A percentile compares a stretch with the other conserved stretches of the same genome.
Conservation (phyloP, 1,140 invertebrate species). For the Propsilocerus akamusi region DNA sequence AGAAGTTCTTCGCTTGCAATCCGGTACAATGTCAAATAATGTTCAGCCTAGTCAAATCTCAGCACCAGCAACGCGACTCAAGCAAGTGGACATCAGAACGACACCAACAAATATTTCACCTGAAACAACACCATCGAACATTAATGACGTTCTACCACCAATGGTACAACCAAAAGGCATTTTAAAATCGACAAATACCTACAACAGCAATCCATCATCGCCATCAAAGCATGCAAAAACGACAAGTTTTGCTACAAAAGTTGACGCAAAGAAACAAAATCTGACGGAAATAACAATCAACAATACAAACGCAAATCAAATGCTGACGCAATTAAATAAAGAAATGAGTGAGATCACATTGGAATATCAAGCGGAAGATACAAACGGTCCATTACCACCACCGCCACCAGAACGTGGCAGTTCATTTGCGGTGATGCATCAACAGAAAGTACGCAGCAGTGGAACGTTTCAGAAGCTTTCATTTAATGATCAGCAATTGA, state of each 20-base stretch:
- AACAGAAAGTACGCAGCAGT: constrained; percentile 20
- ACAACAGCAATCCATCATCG: constrained; percentile 18
- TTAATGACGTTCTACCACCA: too few relatives aligned
- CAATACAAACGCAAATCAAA: constrained; percentile 1
- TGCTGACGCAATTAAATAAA: constrained; percentile 1
- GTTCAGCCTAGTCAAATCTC: constrained; percentile 17
- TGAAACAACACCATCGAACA: neutral
- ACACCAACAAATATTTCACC: constrained; percentile 8
- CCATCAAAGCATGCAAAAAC: constrained; percentile 24
- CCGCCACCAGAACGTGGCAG: constrained; percentile 60
- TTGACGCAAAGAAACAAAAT: neutral
- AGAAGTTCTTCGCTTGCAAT: constrained; percentile 17
- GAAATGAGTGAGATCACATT: constrained; percentile 6
- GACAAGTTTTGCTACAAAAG: constrained; percentile 18
- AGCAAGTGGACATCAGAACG: constrained; percentile 21
- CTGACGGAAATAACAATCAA: neutral
- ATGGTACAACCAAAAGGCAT: constrained; percentile 21
- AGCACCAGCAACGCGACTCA: constrained; percentile 18
- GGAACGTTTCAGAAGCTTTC: constrained; percentile 9
- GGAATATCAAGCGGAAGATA: neutral
- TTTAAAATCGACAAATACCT: constrained; percentile 20
- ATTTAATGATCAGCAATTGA: constrained; percentile 7
- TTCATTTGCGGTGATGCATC: constrained; percentile 63
- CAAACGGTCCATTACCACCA: constrained; percentile 28
- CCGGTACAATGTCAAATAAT: neutral